phyloP scores from a whole-genome alignment of 2,888 invertebrate species.

The Schizaphis graminum region DNA sequence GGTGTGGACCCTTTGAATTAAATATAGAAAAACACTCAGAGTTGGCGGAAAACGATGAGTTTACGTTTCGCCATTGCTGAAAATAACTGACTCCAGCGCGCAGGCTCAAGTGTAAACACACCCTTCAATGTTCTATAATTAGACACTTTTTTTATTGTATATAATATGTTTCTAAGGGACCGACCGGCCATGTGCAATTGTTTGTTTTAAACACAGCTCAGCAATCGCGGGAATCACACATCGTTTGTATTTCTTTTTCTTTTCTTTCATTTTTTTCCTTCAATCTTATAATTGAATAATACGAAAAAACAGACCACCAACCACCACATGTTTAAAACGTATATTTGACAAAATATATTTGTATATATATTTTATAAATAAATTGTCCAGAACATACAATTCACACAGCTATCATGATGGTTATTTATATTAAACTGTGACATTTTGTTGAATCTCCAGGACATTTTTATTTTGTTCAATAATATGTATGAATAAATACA shows the following conservation, averaged over 20 bases:
- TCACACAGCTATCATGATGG: slow-evolving; percentile 20
- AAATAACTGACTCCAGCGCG: slow-evolving; percentile 53
- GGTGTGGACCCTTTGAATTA: slow-evolving; percentile 55
- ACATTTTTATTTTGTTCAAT: neutral
- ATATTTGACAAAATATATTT: slow-evolving; percentile 48
- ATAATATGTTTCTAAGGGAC: slow-evolving; percentile 55
- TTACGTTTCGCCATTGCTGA: slow-evolving; percentile 63
- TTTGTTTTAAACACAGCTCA: slow-evolving; percentile 60
- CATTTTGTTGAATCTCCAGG: neutral
- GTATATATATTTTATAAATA: slow-evolving; percentile 54
- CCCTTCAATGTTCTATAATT: slow-evolving; percentile 61
- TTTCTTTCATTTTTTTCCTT: slow-evolving; percentile 38
- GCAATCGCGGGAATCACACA: slow-evolving; percentile 62
- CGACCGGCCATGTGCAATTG: slow-evolving; percentile 64
- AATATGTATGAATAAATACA: neutral
- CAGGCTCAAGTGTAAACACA: slow-evolving; percentile 60
- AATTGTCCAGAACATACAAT: slow-evolving; percentile 43
- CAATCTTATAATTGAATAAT: slow-evolving; percentile 59
- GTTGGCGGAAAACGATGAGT: slow-evolving; percentile 61
- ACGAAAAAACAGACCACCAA: slow-evolving; percentile 63
- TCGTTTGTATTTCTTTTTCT: slow-evolving; percentile 58
- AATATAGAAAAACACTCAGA: slow-evolving; percentile 59
- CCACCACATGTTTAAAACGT: slow-evolving; percentile 56
- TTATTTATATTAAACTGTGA: slow-evolving; percentile 26
- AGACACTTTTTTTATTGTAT: slow-evolving; percentile 60